Base-by-base conservation (phyloP, 2,888 invertebrate species). In the Nemotelus nigrinus region DNA sequence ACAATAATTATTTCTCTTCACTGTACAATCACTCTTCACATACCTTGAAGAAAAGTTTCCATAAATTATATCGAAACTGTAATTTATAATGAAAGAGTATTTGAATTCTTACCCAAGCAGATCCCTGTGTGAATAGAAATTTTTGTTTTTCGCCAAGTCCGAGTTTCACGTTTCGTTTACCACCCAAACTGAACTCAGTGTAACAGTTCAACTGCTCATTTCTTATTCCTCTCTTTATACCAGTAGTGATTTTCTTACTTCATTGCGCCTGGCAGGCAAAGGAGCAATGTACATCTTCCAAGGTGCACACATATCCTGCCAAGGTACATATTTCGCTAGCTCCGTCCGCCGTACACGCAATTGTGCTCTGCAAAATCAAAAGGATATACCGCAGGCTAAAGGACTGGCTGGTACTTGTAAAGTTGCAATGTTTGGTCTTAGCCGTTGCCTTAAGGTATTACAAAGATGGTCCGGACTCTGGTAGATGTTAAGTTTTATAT, bases 11-110 rank as follows among this genome's bases (percentile, higher is more conserved):
- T 25, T 25, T 25, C 25, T 1, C 25, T 44, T 68, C 45, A 44
- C n/a, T 68, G 10, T 65, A 48, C n/a, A 41, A 39, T 10, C 45
- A 70, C 47, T 25, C 25, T 25, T 25, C 25, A 25, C 25, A 25
- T 72, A 77, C 72, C 77, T 75, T 75, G 60, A 78, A 68, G 78
- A 65, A 65, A 64, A 60, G 74, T 65, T 55, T 57, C 44, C 65
- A 45, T 57, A 74, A 78, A 76, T 78, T 75, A 76, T 68, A 57
- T 67, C 58, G 75, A 75, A 78, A 55, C 64, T 75, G 50, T 68
- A 74, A 78, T 75, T 78, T 76, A 45, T 53, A 68, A 55, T 53
- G 60, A 77, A 70, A 68, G 77, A 70, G 44, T 70, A 53, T 70
- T 70, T 55, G 43, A 70, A 67, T 10, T 47, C 10, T 64, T 7